These are phyloP conservation scores for Drosophila vallismaia DNA, from an alignment of 2,888 invertebrate genomes.

Conservation along the genomic window DNA sequence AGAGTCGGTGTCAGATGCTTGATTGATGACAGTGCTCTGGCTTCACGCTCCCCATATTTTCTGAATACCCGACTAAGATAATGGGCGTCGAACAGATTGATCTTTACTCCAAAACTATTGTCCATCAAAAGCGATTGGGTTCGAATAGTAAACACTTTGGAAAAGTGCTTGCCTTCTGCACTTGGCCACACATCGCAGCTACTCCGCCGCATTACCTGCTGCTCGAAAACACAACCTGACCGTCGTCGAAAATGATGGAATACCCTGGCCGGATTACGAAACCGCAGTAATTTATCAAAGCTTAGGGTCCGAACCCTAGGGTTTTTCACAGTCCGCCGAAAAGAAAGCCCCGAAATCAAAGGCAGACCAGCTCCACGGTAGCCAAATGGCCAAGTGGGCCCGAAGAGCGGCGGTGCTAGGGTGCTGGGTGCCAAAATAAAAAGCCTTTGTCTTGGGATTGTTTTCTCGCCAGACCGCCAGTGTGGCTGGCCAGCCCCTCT, in stretches of 20 bases:
- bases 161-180: slow-evolving; percentile 49
- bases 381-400: slow-evolving; percentile 63
- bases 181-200: slow-evolving; percentile 45
- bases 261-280: slow-evolving; percentile 64
- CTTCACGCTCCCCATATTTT: slow-evolving; percentile 20
- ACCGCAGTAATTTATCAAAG: slow-evolving; percentile 69
- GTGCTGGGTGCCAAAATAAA: slow-evolving; percentile 44
- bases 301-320: slow-evolving; percentile 21
- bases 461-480: slow-evolving; percentile 43
- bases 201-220: slow-evolving; percentile 55
- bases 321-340: slow-evolving; percentile 40
- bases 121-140: slow-evolving; percentile 57
- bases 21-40: slow-evolving; percentile 67
- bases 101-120: slow-evolving; percentile 57
- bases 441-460: slow-evolving; percentile 53
- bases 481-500: slow-evolving; percentile 23
- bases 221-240: slow-evolving; percentile 60
- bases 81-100: slow-evolving; percentile 52
- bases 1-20: slow-evolving; percentile 62
- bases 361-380: slow-evolving; percentile 35
- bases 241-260: slow-evolving; percentile 73
- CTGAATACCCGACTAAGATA: slow-evolving; percentile 20
- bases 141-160: slow-evolving; percentile 12
- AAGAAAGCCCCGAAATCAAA: slow-evolving; percentile 57
- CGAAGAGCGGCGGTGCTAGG: slow-evolving; percentile 13